These are phyloP conservation scores for Enteromius viviparus DNA, from an alignment of 2,797 vertebrate genomes.

Conservation along the genomic window DNA sequence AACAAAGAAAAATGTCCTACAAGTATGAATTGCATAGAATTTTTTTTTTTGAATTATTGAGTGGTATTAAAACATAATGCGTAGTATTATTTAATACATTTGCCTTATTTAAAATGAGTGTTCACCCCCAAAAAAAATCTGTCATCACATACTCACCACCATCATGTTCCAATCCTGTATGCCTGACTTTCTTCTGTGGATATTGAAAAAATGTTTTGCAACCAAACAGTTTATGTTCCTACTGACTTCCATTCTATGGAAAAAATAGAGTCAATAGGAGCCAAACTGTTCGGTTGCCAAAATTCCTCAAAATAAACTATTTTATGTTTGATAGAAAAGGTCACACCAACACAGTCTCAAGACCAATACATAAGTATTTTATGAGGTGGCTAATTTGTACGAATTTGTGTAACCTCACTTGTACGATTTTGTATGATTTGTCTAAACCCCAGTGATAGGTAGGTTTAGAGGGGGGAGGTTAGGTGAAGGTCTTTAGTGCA, in stretches of 20 bases:
- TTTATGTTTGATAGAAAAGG: neutral
- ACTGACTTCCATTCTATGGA: neutral
- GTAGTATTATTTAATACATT: neutral
- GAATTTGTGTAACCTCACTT: no score
- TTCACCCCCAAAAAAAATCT: no score
- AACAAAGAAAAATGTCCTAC: constrained; percentile 19
- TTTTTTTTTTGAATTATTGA: neutral
- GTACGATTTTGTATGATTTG: no score
- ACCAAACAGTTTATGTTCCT: neutral
- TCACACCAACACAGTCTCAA: no score
- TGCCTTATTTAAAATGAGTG: neutral
- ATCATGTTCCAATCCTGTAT: neutral
- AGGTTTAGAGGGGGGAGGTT: no score
- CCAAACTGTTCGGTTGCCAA: neutral
- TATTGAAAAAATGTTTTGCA: neutral
- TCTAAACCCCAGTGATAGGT: no score
- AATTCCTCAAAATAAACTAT: neutral
- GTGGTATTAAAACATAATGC: neutral
- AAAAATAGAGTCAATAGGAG: neutral
- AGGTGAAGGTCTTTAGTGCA: no score
- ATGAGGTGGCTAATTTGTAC: no score
- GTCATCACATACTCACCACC: neutral
- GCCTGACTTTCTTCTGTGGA: neutral
- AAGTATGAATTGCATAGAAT: constrained; percentile 35
- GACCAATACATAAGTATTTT: no score